Base-by-base conservation (phyloP, 2,113 vertebrate species). In the Smithornis capensis region DNA sequence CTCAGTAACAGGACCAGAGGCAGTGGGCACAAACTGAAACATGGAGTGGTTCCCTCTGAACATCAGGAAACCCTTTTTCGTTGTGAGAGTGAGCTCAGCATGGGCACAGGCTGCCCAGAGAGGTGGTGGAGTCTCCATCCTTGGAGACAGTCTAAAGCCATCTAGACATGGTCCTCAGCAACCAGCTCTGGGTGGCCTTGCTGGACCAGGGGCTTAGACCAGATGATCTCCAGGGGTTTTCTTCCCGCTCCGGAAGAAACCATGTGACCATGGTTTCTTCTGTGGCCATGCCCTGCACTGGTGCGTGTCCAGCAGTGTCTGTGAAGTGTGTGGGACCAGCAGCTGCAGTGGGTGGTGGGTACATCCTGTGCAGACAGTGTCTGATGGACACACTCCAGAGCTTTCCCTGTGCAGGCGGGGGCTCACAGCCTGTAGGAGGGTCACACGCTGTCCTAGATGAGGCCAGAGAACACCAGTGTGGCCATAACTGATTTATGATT, bases 291-390 rank as follows among this genome's bases (percentile, higher is more conserved):
- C 25, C 10, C 27, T 1, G 9, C 31, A 21, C 12, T 0, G 2
- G 14, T 9, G 56, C 2, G 0, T 21, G 63, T 21, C 38, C 1
- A 0, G 47, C 1, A 1, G 52, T 52, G 40, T 18, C 33, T 0
- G 0, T 7, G 47, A 69, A 22, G 44, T 19, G 10, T 18, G 14
- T 64, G 19, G 42, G 28, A 44, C 33, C 5, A 2, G 42, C 40
- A 47, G 38, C 42, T 76, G 21, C 33, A 45, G 45, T 44, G 59
- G 24, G 10, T 14, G 53, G 31, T 40, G 59, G 40, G 25, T 60
- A 35, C 21, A 1, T 65, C 40, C 7, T 42, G 28, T 13, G 40
- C 13, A 40, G 37, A 37, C 59, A 27, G 37, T 28, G 1, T 31
- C 19, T 37, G 38, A 42, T 33, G 50, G 70, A 7, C 28, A 5